A percentile compares a stretch with the other conserved stretches of the same genome.
phyloP scores from a whole-genome alignment of 2,888 invertebrate genomes.

The Folsomia manolachei region DNA sequence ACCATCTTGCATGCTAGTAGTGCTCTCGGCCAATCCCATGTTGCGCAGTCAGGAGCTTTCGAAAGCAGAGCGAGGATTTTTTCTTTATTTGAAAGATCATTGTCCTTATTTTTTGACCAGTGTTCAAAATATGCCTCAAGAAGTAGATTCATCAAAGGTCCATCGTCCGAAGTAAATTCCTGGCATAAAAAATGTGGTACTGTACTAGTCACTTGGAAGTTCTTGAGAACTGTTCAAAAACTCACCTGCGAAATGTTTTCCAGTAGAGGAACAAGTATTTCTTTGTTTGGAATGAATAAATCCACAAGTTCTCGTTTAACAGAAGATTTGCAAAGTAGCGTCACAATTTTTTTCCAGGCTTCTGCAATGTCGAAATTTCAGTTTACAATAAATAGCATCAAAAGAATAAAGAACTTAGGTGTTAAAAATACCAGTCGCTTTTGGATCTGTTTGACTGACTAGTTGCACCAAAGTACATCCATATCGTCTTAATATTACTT shows the following conservation, averaged over 20 bases:
- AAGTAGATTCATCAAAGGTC: constrained; percentile 48
- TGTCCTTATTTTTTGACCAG: constrained; percentile 42
- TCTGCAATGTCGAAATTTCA: constrained; percentile 25
- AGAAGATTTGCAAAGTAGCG: constrained; percentile 43
- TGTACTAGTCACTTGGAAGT: neutral
- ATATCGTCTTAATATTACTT: constrained; percentile 40
- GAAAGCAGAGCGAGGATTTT: constrained; percentile 45
- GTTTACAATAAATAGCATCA: neutral
- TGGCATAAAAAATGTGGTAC: constrained; percentile 16
- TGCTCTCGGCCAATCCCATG: constrained; percentile 50
- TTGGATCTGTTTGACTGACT: constrained; percentile 41
- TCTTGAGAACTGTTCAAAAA: neutral
- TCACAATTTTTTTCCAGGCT: constrained; percentile 47
- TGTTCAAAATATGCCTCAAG: constrained; percentile 47
- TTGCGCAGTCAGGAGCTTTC: constrained; percentile 48
- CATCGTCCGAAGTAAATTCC: constrained; percentile 47
- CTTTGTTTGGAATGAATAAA: constrained; percentile 47
- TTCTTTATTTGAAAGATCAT: constrained; percentile 38
- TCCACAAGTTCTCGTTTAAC: constrained; percentile 48
- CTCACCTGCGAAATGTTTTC: constrained; percentile 48
- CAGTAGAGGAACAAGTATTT: constrained; percentile 46
- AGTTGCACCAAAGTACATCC: constrained; percentile 45
- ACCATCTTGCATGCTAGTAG: constrained; percentile 50
- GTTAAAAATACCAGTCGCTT: constrained; percentile 40
- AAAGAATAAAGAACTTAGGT: too few relatives aligned